These are phyloP conservation scores for Blastobasis lacticolella DNA, from an alignment of 2,888 invertebrate species.

Conservation along the genomic window DNA sequence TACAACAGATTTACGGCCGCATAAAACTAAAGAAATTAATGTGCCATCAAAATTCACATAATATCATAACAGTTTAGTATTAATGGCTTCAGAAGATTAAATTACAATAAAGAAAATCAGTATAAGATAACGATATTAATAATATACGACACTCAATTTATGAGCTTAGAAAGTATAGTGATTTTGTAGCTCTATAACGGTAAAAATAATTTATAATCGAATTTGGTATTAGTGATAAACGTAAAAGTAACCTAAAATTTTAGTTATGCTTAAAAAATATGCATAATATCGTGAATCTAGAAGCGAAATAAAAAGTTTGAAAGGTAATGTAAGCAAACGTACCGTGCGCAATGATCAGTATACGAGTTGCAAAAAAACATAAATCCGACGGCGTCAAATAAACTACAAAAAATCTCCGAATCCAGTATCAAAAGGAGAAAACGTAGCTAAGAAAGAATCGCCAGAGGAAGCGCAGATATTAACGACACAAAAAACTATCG, in stretches of 20 bases:
- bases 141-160: no score
- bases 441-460: conserved; percentile 16
- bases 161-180: no score
- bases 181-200: no score
- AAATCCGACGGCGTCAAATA: conserved; percentile 30
- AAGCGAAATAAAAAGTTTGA: no score
- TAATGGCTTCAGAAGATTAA: not conserved
- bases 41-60: conserved; percentile 5
- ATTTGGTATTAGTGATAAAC: no score
- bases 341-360: conserved; percentile 2
- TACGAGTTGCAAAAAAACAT: conserved; percentile 17
- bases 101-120: not conserved
- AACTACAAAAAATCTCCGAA: conserved; percentile 34
- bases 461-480: conserved; percentile 32
- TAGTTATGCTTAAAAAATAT: no score
- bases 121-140: not conserved
- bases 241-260: no score
- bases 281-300: no score
- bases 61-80: conserved; percentile 3
- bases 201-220: no score
- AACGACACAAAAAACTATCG: conserved; percentile 24
- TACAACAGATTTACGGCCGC: conserved; percentile 4
- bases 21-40: conserved; percentile 6
- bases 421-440: conserved; percentile 27
- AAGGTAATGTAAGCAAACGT: no score